Conservation (phyloP, 2,888 invertebrate species). For the Eupithecia dodoneata region DNA sequence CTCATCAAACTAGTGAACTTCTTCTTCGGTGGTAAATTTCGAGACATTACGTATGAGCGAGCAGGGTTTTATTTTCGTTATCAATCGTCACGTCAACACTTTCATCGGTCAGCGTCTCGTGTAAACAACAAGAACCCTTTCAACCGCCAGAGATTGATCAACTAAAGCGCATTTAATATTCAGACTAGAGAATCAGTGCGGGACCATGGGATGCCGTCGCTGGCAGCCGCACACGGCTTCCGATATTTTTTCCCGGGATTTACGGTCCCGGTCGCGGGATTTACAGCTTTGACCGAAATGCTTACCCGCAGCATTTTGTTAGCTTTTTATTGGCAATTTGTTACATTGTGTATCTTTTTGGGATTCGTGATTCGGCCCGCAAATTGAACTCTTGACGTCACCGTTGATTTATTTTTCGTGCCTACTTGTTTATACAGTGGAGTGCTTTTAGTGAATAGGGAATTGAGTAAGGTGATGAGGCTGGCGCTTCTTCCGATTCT, state of each 20-base stretch:
- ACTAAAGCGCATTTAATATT: constrained; percentile 52
- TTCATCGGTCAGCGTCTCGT: neutral
- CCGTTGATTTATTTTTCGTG: constrained; percentile 48
- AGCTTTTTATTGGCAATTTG: constrained; percentile 82
- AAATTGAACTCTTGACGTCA: constrained; percentile 63
- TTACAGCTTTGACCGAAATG: constrained; percentile 81
- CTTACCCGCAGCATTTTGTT: constrained; percentile 79
- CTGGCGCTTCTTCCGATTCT: neutral
- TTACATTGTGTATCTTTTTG: constrained; percentile 79
- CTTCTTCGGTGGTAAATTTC: neutral
- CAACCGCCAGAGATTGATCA: constrained; percentile 51
- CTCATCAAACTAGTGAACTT: neutral
- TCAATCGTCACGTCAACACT: neutral
- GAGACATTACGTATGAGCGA: neutral
- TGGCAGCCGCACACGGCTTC: constrained; percentile 73
- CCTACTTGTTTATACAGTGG: constrained; percentile 32
- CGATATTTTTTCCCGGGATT: constrained; percentile 77
- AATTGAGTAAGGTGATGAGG: constrained; percentile 17
- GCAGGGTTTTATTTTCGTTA: neutral
- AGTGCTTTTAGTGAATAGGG: constrained; percentile 22
- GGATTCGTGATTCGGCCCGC: constrained; percentile 67
- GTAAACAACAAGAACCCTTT: constrained; percentile 37
- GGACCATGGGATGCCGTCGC: constrained; percentile 47
- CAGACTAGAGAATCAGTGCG: constrained; percentile 45
- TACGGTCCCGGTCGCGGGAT: constrained; percentile 71